These are phyloP conservation scores for Microctonus brassicae DNA, from an alignment of 2,888 invertebrate species.

Conservation along the genomic window DNA sequence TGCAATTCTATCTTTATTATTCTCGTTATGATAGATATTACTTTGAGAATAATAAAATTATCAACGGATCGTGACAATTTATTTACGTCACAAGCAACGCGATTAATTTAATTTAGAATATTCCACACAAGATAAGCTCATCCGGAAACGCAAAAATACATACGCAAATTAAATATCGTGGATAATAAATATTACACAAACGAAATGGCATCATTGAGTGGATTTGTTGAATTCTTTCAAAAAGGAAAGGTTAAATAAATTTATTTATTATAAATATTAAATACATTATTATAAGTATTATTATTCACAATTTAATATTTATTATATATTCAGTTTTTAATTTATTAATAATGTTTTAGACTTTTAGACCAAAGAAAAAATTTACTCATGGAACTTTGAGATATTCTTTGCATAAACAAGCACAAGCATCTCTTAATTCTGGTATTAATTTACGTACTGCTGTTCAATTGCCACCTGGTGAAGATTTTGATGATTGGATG, in stretches of 20 bases:
- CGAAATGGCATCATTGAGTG: constrained; percentile 75
- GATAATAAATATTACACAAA: too few relatives aligned
- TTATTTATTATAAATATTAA: constrained; percentile 1
- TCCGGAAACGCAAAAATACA: constrained; percentile 11
- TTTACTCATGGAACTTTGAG: constrained; percentile 89
- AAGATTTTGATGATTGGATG: constrained; percentile 91
- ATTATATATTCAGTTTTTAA: constrained; percentile 26
- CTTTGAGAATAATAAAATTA: not conserved
- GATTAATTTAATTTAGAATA: constrained; percentile 28
- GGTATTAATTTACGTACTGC: constrained; percentile 87
- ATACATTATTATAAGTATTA: constrained; percentile 19
- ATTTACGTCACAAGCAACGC: constrained; percentile 5
- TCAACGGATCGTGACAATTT: constrained; percentile 18
- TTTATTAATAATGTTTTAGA: constrained; percentile 73
- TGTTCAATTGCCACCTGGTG: constrained; percentile 85
- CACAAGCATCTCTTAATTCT: constrained; percentile 90
- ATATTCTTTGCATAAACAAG: constrained; percentile 90
- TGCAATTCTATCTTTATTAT: constrained; percentile 1
- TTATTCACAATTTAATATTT: constrained; percentile 21
- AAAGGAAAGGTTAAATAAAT: constrained; percentile 77
- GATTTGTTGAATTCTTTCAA: constrained; percentile 83
- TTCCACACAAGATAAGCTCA: constrained; percentile 17
- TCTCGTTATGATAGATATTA: not conserved
- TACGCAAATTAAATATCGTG: not conserved
- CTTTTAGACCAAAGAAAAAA: constrained; percentile 89